Conservation (phyloP, 2,888 invertebrate genomes). For the Nephrotoma guestfalica region DNA sequence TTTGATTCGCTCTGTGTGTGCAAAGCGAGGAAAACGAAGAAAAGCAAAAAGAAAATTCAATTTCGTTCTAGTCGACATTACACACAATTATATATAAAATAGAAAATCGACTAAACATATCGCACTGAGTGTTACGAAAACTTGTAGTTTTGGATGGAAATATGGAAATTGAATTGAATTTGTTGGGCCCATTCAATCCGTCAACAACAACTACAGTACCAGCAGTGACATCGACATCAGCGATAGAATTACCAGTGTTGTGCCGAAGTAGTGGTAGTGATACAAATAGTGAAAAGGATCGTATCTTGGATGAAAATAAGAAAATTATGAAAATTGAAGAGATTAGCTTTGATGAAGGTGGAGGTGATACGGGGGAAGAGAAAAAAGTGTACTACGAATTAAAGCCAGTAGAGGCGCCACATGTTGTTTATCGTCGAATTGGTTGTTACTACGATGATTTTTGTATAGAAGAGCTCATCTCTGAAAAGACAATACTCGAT, state of each 20-base stretch:
- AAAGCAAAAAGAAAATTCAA: neutral
- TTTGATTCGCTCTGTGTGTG: neutral
- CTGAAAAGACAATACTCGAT: neutral
- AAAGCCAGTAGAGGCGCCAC: conserved; percentile 2
- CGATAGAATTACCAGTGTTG: neutral
- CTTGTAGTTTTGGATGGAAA: neutral
- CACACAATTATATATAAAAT: neutral
- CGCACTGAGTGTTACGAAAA: neutral
- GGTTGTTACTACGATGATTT: conserved; percentile 1
- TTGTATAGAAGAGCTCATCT: neutral
- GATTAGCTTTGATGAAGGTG: neutral
- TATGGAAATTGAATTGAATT: neutral
- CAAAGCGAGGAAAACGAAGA: neutral
- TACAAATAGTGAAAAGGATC: neutral
- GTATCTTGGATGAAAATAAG: neutral
- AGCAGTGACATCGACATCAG: neutral
- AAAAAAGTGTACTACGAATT: conserved; percentile 1
- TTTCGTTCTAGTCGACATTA: neutral
- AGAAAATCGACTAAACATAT: neutral
- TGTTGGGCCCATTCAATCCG: neutral
- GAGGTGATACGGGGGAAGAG: neutral
- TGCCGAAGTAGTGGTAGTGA: neutral
- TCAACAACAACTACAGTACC: neutral
- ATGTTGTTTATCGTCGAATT: neutral
- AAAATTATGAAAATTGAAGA: neutral